Base-by-base conservation (phyloP, 2,888 invertebrate species). In the Horisme vitalbata region DNA sequence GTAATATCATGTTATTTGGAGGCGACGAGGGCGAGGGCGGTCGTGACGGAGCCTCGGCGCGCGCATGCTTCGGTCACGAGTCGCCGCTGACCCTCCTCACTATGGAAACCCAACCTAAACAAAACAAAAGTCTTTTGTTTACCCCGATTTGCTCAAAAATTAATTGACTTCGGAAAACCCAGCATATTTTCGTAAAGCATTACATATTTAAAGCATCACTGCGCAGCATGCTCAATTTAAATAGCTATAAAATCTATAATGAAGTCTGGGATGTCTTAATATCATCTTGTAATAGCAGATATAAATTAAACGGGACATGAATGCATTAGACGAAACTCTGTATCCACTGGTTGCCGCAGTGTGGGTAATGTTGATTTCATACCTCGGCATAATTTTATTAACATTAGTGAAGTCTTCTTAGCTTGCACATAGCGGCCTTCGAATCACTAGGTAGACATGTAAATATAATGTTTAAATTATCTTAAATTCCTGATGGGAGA, bases 1-100 rank as follows among this genome's bases (percentile, higher is more conserved):
- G 82, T 83, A 86, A 84, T 85, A 85, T 82, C 82, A 79, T 83
- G 86, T 87, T 83, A 82, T 86, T 83, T 80, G 78, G 76, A 73
- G 71, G 71, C 72, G 80, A 81, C 77, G 79, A 77, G 76, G 73
- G 79, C 73, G 74, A 73, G 66, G 75, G 74, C 75, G 70, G 69
- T 85, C 87, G 88, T 86, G 86, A 84, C 80, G 76, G 55, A 60
- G 63, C 69, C 59, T 59, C 60, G 66, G 61, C 60, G 70, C 70
- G 76, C 75, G 72, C 74, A 71, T 70, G 71, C 71, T 65, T 63
- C 65, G 75, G 83, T 87, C 88, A 86, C 88, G 88, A 87, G 75
- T 75, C 51, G 79, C 77, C 74, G 83, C 77, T 85, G 88, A 87
- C 87, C 87, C 79, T 68, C 38, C 37, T 53, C 45, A 33, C 50